Percentiles rank a stretch among this genome's conserved stretches.
Evolutionary conservation across 2,888 invertebrate species (phyloP).

Genomic region (Caenorhabditis wallacei): DNA sequence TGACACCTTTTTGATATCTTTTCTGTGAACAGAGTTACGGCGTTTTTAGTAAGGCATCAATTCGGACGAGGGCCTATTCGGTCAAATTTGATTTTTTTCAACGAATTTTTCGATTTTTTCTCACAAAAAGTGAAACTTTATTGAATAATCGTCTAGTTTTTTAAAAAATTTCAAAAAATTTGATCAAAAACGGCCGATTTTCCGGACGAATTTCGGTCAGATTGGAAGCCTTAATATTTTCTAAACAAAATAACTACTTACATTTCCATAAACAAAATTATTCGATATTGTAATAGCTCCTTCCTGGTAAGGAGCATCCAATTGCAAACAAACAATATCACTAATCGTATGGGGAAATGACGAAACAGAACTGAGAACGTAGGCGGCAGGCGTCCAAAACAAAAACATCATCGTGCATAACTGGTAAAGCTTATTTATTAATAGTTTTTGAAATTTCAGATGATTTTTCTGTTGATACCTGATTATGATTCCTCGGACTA

Average conservation of each 20-base stretch:
- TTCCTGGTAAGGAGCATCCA: conserved; percentile 37
- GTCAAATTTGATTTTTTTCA: too few relatives aligned
- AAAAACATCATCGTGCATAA: conserved; percentile 24
- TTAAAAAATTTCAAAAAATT: too few relatives aligned
- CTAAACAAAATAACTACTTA: neutral
- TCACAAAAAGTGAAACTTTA: too few relatives aligned
- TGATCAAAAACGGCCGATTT: too few relatives aligned
- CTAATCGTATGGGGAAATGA: conserved; percentile 32
- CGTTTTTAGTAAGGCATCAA: too few relatives aligned
- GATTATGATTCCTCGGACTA: conserved; percentile 25
- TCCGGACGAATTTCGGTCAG: too few relatives aligned
- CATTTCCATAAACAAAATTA: conserved; percentile 24
- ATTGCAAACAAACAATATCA: conserved; percentile 30
- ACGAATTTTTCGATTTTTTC: too few relatives aligned
- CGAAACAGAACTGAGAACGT: conserved; percentile 29
- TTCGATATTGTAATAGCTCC: conserved; percentile 40
- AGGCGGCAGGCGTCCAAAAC: conserved; percentile 24
- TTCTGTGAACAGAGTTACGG: too few relatives aligned
- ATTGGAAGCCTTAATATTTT: too few relatives aligned
- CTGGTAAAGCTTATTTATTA: conserved; percentile 35
- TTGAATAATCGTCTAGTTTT: too few relatives aligned
- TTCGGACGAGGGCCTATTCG: too few relatives aligned
- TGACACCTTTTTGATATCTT: too few relatives aligned
- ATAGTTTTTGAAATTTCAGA: neutral
- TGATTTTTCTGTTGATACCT: conserved; percentile 5